Percentiles rank a stretch among this genome's conserved stretches.
Conservation (phyloP, 2,797 vertebrate genomes). For the Catostomus latipinnis region DNA sequence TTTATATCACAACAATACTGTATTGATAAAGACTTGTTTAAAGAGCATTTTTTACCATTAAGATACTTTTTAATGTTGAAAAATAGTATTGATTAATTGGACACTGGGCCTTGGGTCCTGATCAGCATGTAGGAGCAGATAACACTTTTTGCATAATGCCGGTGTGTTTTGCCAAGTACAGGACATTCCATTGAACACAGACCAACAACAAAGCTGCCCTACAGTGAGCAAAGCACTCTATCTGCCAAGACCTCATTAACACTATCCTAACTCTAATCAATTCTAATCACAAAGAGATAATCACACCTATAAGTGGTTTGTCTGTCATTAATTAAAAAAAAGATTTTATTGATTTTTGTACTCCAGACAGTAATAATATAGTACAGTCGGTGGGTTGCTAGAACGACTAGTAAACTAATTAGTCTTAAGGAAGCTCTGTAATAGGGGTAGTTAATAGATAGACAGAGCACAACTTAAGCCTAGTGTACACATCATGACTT, state of each 20-base stretch:
- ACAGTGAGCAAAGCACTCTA: background rate
- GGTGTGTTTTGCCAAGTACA: background rate
- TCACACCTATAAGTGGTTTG: background rate
- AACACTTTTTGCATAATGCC: constrained; percentile 3
- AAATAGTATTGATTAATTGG: constrained; percentile 1
- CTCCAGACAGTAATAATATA: background rate
- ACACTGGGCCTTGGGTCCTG: constrained; percentile 20
- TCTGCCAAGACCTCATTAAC: constrained; percentile 14
- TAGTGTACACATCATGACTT: no score
- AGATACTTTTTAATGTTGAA: background rate
- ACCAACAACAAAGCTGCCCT: constrained; percentile 28
- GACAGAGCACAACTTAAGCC: no score
- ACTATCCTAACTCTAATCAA: background rate
- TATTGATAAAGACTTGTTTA: background rate
- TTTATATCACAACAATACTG: background rate
- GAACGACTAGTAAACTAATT: no score
- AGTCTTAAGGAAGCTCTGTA: no score
- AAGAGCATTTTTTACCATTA: background rate
- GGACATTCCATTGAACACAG: constrained; percentile 1
- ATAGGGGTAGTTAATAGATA: no score
- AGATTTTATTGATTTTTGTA: background rate
- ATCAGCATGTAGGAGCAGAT: constrained; percentile 26
- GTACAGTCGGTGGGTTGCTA: no score
- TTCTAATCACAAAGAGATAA: constrained; percentile 18
- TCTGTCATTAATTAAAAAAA: background rate